Evolutionary conservation across 2,113 vertebrate genomes (phyloP), one percentile per base, ranked within the genome.

Genomic region (Sclerurus mexicanus): DNA sequence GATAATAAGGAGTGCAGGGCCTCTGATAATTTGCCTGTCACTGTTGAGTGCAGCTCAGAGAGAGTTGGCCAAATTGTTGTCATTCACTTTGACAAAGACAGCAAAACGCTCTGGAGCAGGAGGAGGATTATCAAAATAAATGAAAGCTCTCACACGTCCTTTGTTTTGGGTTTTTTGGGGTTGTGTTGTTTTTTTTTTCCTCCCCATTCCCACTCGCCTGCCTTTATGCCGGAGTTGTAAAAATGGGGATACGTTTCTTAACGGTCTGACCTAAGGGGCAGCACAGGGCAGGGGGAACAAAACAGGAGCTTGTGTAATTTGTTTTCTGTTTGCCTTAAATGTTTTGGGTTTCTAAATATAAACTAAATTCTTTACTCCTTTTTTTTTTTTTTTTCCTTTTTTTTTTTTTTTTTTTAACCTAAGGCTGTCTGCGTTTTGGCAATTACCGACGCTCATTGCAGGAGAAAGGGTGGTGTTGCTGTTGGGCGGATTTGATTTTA

Each of bases 11-110:
- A 98, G 98, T 98, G 97, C 97, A 97, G 98, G 99, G 98, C 99
- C 98, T 99, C 98, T 99, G 99, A 99, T 99, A 99, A 99, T 99
- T 99, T 99, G 98, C 99, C 99, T 99, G 99, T 99, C 99, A 99
- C 98, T 99, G 99, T 98, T 98, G 99, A 99, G 99, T 98, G 98
- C 98, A 95, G 99, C 99, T 99, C 98, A 97, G 98, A 96, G 97
- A 98, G 98, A 98, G 98, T 98, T 98, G 98, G 98, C 98, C 99
- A 99, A 99, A 99, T 99, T 99, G 99, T 98, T 98, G 98, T 99
- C 99, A 98, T 98, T 99, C 98, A 98, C 98, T 98, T 98, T 98
- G 98, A 98, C 98, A 98, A 98, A 98, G 98, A 98, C 98, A 97
- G 97, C 98, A 98, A 98, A 98, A 98, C 77, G 98, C 97, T 95